Base-by-base conservation (phyloP, 1,140 invertebrate genomes). In the Marisa cornuarietis region DNA sequence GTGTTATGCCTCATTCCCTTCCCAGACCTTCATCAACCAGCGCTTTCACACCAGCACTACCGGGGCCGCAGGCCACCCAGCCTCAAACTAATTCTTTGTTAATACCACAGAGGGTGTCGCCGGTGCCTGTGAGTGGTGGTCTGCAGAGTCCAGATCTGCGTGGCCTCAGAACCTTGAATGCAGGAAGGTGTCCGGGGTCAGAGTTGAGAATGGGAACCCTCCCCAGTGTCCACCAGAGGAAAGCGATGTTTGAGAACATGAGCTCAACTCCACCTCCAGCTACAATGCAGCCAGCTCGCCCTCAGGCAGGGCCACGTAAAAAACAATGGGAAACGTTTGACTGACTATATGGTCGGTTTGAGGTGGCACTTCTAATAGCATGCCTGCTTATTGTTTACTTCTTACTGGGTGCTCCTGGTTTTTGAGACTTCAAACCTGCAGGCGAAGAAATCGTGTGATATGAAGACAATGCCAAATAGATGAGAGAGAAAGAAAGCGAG, bases 301-400 rank as follows among this genome's bases (percentile, higher is more conserved):
- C 52, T 22, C 49, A 26, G 52, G 49, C 58, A 24, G 54, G 5
- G 11, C 54, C 54, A 58, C 8, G 8, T 58, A 75, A 75, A 52
- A n/a, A 22, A 31, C 51, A 58, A 42, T 77, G 76, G 76, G 76
- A 77, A 24, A 77, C 76, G 63, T 77, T 77, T 77, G 76, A 77
- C 65, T 77, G 76, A 77, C 76, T 77, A 77, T 69, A 77, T 77
- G 76, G 76, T 63, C 63, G n/a, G 76, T 13, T 68, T 20, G 54
- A 24, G 13, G 65, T 69, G 65, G 24, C 26, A 13, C 7, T 69
- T n/a, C 65, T 77, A 13, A n/a, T 69, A 16, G 13, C 66, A 1
- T 77, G 52, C 18, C 52, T 77, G 63, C 51, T 77, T 24, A 7
- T 68, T 16, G 42, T 54, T 24, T 18, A 68, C 31, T 54, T 24